A percentile compares a stretch with the other conserved stretches of the same genome.
phyloP scores from a whole-genome alignment of 2,888 invertebrate genomes.

The Drosophila paramelanica region DNA sequence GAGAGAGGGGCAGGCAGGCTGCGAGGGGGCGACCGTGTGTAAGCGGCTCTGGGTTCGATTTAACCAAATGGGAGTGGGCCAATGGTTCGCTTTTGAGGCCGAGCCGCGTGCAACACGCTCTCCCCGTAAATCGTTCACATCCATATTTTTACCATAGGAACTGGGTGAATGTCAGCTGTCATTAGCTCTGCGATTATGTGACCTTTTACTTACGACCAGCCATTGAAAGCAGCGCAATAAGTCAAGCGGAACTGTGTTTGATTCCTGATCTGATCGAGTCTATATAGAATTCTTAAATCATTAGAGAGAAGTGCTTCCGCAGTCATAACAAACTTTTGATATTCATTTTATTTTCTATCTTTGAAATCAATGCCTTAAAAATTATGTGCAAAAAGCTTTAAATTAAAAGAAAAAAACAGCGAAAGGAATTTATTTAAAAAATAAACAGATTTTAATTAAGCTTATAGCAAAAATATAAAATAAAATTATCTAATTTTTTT shows the following conservation, averaged over 20 bases:
- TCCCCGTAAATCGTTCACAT: background rate
- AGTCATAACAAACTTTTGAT: background rate
- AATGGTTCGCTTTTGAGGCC: conserved; percentile 18
- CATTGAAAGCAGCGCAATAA: too few species aligned
- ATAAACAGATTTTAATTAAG: too few species aligned
- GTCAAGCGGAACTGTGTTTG: too few species aligned
- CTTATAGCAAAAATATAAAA: too few species aligned
- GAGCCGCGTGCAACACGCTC: conserved; percentile 2
- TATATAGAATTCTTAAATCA: background rate
- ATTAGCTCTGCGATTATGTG: background rate
- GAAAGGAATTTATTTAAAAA: too few species aligned
- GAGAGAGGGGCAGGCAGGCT: background rate
- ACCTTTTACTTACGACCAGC: background rate
- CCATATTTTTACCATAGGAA: background rate
- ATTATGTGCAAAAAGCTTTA: too few species aligned
- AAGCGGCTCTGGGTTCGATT: conserved; percentile 33
- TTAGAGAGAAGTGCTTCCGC: conserved; percentile 10
- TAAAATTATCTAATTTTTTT: too few species aligned
- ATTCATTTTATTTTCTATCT: too few species aligned
- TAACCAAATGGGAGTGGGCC: conserved; percentile 50
- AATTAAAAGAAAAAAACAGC: too few species aligned
- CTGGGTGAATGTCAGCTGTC: conserved; percentile 5
- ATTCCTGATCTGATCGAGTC: background rate
- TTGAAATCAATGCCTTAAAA: too few species aligned
- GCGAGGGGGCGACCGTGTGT: background rate